Evolutionary conservation across 1,140 invertebrate genomes (phyloP).

Genomic region (Ips typographus): DNA sequence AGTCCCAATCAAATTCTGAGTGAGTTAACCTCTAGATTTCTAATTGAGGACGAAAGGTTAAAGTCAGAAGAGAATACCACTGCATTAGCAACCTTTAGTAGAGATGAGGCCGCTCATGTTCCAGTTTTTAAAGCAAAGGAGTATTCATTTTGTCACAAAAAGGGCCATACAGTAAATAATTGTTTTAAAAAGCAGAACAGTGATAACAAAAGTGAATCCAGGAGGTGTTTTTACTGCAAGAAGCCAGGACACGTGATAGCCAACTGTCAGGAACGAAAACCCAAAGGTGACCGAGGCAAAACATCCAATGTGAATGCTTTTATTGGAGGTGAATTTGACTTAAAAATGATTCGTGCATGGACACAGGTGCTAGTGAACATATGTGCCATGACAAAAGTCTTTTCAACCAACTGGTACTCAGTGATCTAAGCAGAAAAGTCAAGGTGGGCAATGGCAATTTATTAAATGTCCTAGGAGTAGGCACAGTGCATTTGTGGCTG

Average conservation of each 20-base stretch:
- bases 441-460: conserved; percentile 7
- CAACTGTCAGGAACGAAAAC: background rate
- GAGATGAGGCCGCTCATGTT: background rate
- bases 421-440: background rate
- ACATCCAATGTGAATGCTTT: background rate
- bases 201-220: background rate
- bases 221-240: conserved; percentile 9
- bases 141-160: background rate
- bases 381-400: background rate
- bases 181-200: conserved; percentile 3
- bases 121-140: too few relatives aligned
- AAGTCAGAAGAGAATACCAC: too few relatives aligned
- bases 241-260: background rate
- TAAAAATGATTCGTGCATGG: too few relatives aligned
- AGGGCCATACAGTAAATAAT: conserved; percentile 2
- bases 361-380: background rate
- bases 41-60: too few relatives aligned
- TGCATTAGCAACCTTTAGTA: too few relatives aligned
- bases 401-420: background rate
- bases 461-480: too few relatives aligned
- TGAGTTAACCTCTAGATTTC: too few relatives aligned
- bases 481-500: too few relatives aligned
- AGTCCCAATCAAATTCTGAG: too few relatives aligned
- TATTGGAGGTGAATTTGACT: background rate
- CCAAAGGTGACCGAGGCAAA: background rate